These are phyloP conservation scores for Pyrrhopygopsis socrates DNA, from an alignment of 2,888 invertebrate genomes.

Conservation along the genomic window DNA sequence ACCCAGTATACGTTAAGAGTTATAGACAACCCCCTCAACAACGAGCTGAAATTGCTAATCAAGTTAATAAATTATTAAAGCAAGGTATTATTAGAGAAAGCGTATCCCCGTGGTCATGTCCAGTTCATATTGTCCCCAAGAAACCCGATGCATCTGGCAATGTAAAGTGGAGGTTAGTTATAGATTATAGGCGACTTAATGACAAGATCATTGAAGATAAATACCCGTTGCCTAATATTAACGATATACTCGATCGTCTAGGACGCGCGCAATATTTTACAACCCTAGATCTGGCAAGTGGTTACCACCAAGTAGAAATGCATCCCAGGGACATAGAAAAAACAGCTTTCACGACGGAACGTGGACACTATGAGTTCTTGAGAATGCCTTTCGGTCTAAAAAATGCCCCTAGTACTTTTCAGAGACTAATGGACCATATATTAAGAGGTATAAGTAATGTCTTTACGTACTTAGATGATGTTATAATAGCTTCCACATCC, in stretches of 20 bases:
- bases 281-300: conserved; percentile 82
- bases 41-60: conserved; percentile 74
- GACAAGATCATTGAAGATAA: background rate
- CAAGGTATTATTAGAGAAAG: conserved; percentile 78
- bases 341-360: conserved; percentile 82
- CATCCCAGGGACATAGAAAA: conserved; percentile 79
- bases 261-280: conserved; percentile 82
- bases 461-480: conserved; percentile 60
- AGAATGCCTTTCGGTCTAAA: conserved; percentile 87
- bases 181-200: conserved; percentile 37
- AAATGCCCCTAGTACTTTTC: conserved; percentile 85
- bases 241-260: conserved; percentile 81
- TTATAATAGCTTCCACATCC: conserved; percentile 40
- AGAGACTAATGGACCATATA: conserved; percentile 87
- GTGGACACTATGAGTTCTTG: conserved; percentile 87
- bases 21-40: conserved; percentile 75
- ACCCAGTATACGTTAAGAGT: conserved; percentile 37
- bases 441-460: conserved; percentile 85
- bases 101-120: conserved; percentile 78
- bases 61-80: conserved; percentile 74
- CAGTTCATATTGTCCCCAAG: conserved; percentile 79
- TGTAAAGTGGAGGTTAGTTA: conserved; percentile 77
- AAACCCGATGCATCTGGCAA: conserved; percentile 79
- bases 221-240: conserved; percentile 44
- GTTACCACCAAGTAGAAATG: conserved; percentile 81